Evolutionary conservation across 2,113 vertebrate genomes (phyloP).

Genomic region (Edolisoma coerulescens): DNA sequence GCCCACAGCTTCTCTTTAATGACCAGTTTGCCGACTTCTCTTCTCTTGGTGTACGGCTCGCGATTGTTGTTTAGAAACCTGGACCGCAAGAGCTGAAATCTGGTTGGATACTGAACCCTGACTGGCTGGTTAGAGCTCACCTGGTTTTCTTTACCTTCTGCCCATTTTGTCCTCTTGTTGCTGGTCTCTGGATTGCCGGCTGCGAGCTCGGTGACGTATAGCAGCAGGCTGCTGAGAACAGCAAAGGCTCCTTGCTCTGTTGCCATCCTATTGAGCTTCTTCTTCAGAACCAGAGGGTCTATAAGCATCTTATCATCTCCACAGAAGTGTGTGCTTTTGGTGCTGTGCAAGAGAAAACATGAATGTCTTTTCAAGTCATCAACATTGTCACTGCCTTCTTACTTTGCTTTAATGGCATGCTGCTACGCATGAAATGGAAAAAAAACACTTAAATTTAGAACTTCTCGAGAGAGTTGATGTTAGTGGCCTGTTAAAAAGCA

Average conservation of each 20-base stretch:
- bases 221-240: constrained; percentile 82
- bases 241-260: constrained; percentile 68
- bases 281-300: constrained; percentile 74
- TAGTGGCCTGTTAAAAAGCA: constrained; percentile 46
- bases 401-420: constrained; percentile 4
- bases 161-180: constrained; percentile 34
- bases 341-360: constrained; percentile 78
- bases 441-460: background rate
- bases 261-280: constrained; percentile 71
- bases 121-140: background rate
- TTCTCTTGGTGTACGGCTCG: constrained; percentile 71
- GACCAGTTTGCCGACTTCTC: constrained; percentile 82
- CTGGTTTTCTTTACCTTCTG: constrained; percentile 1
- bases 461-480: background rate
- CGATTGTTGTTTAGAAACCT: constrained; percentile 83
- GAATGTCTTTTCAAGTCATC: constrained; percentile 45
- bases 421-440: background rate
- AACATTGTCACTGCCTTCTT: background rate
- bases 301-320: constrained; percentile 12
- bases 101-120: constrained; percentile 65
- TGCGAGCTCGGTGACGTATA: constrained; percentile 69
- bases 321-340: background rate
- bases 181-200: background rate
- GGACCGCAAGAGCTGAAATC: constrained; percentile 87
- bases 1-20: constrained; percentile 64